These are phyloP conservation scores for Penaeus japonicus DNA, from an alignment of 1,140 invertebrate species.

Conservation along the genomic window DNA sequence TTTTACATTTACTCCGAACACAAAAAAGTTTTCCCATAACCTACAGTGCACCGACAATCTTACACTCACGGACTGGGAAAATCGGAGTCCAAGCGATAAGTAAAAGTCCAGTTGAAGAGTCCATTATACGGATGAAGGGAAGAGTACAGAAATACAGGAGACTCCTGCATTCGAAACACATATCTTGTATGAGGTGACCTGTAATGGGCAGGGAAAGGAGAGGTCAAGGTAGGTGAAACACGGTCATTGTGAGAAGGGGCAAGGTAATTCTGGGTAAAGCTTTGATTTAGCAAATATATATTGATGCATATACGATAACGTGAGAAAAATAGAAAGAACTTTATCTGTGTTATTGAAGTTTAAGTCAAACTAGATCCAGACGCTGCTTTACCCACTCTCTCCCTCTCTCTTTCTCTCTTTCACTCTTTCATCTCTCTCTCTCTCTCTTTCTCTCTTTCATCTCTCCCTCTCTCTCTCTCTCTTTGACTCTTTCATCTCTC, in stretches of 20 bases:
- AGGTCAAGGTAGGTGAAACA: not conserved
- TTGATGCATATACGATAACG: too few species aligned
- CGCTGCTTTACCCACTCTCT: too few species aligned
- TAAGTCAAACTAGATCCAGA: too few species aligned
- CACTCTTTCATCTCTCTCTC: too few species aligned
- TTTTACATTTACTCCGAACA: too few species aligned
- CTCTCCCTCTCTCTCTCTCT: too few species aligned
- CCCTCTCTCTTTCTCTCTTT: too few species aligned
- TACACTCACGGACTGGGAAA: not conserved
- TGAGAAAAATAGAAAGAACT: too few species aligned
- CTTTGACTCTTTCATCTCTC: too few species aligned
- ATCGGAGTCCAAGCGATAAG: not conserved
- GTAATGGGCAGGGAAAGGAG: not conserved
- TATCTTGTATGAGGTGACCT: not conserved
- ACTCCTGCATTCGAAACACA: not conserved
- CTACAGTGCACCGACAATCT: not conserved
- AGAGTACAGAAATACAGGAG: not conserved
- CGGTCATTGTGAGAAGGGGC: not conserved
- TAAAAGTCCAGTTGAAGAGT: not conserved
- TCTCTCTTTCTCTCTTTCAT: too few species aligned
- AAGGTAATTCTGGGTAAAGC: not conserved
- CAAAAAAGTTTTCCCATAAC: too few species aligned
- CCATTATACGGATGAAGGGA: not conserved
- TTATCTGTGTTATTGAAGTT: too few species aligned
- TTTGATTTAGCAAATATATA: not conserved